These are phyloP conservation scores for Decapterus maruadsi DNA, from an alignment of 2,797 vertebrate genomes.

Conservation along the genomic window DNA sequence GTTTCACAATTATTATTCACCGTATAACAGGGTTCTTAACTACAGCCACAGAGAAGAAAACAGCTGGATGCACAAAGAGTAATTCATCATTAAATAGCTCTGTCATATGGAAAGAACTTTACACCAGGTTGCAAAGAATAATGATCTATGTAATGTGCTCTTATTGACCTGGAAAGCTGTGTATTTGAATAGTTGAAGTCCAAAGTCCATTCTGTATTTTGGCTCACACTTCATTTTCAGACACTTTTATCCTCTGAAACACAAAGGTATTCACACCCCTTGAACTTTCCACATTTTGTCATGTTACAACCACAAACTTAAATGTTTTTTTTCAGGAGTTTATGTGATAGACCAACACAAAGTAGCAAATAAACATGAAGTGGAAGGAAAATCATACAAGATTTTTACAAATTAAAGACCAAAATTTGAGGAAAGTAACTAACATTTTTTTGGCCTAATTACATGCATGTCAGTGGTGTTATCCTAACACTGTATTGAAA, in stretches of 20 bases:
- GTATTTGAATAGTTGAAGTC: background rate
- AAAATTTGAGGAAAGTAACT: too few relatives aligned
- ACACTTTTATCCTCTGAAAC: background rate
- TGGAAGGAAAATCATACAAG: too few relatives aligned
- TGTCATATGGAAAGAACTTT: background rate
- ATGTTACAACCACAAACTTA: too few relatives aligned
- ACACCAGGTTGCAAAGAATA: conserved; percentile 9
- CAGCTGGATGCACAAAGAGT: background rate
- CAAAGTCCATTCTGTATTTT: background rate
- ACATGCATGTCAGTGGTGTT: too few relatives aligned
- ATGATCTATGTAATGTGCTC: background rate
- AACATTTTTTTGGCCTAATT: too few relatives aligned
- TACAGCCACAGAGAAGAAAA: background rate
- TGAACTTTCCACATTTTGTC: too few relatives aligned
- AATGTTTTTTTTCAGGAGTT: too few relatives aligned
- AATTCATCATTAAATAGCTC: background rate
- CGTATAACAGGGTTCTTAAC: background rate
- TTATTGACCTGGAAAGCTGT: background rate
- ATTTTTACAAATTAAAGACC: too few relatives aligned
- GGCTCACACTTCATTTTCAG: background rate
- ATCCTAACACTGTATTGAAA: too few relatives aligned
- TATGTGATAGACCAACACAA: too few relatives aligned
- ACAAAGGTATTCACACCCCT: too few relatives aligned
- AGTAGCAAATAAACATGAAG: too few relatives aligned
- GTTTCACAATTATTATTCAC: background rate